Percentiles rank a stretch among this genome's conserved stretches.
Evolutionary conservation across 2,113 vertebrate species (phyloP).

Genomic region (Kryptolebias marmoratus): DNA sequence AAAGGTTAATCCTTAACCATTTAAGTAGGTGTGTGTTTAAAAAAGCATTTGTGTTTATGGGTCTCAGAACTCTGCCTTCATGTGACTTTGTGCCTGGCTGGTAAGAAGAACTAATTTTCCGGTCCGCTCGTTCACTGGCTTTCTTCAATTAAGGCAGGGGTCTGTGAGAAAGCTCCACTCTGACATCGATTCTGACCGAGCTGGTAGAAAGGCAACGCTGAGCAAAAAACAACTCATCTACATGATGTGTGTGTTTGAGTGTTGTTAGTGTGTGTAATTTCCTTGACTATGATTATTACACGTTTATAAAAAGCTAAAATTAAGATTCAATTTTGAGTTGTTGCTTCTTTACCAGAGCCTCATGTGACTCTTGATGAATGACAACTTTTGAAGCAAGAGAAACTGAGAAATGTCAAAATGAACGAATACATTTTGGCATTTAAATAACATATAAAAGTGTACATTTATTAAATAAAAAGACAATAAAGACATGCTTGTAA

Average conservation of each 20-base stretch:
- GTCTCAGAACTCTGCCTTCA: constrained; percentile 42
- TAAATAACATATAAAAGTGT: not conserved
- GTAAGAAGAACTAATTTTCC: constrained; percentile 70
- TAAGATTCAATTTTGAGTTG: not conserved
- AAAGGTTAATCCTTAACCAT: constrained; percentile 24
- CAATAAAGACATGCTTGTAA: not conserved
- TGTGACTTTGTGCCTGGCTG: constrained; percentile 36
- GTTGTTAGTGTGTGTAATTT: not conserved
- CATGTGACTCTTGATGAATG: not conserved
- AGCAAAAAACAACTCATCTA: constrained; percentile 30
- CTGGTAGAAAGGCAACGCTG: constrained; percentile 14
- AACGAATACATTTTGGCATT: not conserved
- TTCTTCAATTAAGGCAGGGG: constrained; percentile 71
- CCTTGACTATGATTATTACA: not conserved
- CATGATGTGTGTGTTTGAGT: constrained; percentile 23
- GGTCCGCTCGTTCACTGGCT: constrained; percentile 61
- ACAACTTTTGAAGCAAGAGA: not conserved
- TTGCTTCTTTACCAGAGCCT: not conserved
- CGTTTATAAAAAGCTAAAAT: not conserved
- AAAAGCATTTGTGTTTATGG: constrained; percentile 32
- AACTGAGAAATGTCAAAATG: not conserved
- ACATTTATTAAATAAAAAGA: not conserved
- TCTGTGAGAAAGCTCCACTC: constrained; percentile 54
- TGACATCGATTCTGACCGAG: constrained; percentile 57
- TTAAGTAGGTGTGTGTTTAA: constrained; percentile 17